Evolutionary conservation across 2,113 vertebrate species (phyloP), one percentile per base, ranked within the genome.

Genomic region (Ameiurus melas): DNA sequence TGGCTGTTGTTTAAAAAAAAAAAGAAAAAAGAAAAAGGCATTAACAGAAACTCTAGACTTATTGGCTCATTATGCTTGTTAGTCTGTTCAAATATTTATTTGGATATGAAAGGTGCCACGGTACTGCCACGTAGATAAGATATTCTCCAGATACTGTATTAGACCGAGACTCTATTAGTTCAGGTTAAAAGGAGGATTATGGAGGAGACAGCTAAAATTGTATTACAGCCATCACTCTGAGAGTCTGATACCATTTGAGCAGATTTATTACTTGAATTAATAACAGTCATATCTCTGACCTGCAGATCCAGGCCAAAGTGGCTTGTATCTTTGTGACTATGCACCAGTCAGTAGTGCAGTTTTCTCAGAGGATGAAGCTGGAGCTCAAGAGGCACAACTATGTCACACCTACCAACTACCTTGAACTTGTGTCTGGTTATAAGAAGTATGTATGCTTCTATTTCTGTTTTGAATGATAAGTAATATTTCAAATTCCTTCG

Each of bases 391-490:
- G 97, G 90, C 88, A 96, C 86, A 97, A 97, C 90, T 98, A 98
- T 0, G 97, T 98, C 92, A 98, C 97, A 0, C 96, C 97, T 55
- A 97, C 96, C 89, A 97, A 97, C 94, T 98, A 97, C 94, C 93
- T 98, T 93, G 97, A 98, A 90, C 96, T 98, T 20, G 97, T 98
- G 79, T 95, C 97, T n/a, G 97, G 97, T 92, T 98, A 96, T 91
- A 98, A 97, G 87, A 97, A 96, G 97, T 97, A 95, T 39, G 90
- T 78, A 27, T 86, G 4, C 36, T 27, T 83, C n/a, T 83, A 39
- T 27, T 62, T 20, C 4, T 58, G 0, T 62, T 60, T 60, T 39
- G 0, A 82, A 57, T 13, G 4, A 81, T 33, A 57, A 43, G 27
- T 82, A 39, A 36, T 39, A 5, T 57, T 80, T 20, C 27, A 55